A percentile compares a stretch with the other conserved stretches of the same genome.
Conservation (phyloP, 2,797 vertebrate species). For the Hippoglossus hippoglossus region DNA sequence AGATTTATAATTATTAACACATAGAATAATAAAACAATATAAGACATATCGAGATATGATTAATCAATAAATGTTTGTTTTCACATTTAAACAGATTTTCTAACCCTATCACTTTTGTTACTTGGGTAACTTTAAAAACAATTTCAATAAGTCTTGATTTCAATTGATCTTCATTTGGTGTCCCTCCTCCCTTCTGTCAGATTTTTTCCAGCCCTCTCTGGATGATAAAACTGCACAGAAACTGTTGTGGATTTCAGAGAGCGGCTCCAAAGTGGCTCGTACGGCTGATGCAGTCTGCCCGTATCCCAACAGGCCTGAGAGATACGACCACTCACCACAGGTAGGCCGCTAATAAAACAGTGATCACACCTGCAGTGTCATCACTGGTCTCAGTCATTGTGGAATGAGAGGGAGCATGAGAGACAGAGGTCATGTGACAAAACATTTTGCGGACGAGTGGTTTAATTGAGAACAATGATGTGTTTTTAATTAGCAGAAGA, state of each 20-base stretch:
- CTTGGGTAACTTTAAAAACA: too few relatives aligned
- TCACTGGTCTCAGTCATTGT: neutral
- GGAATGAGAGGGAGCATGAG: too few relatives aligned
- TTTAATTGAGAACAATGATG: neutral
- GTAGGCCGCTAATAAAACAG: conserved; percentile 39
- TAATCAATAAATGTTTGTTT: too few relatives aligned
- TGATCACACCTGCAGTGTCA: neutral
- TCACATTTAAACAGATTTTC: too few relatives aligned
- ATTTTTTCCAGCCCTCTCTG: conserved; percentile 78
- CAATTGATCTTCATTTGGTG: too few relatives aligned
- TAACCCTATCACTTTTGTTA: too few relatives aligned
- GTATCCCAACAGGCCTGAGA: conserved; percentile 82
- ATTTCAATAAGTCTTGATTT: neutral
- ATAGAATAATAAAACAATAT: too few relatives aligned
- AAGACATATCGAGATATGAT: too few relatives aligned
- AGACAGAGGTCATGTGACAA: too few relatives aligned
- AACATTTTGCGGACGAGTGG: neutral
- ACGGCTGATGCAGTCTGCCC: conserved; percentile 80
- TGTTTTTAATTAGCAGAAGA: neutral
- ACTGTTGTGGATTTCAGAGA: conserved; percentile 84
- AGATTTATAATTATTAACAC: too few relatives aligned
- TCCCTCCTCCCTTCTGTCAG: conserved; percentile 51
- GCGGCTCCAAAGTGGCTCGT: conserved; percentile 76
- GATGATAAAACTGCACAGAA: conserved; percentile 86
- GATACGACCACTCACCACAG: conserved; percentile 85